phyloP scores from a whole-genome alignment of 1,140 invertebrate species.

The Drosophila ficusphila region DNA sequence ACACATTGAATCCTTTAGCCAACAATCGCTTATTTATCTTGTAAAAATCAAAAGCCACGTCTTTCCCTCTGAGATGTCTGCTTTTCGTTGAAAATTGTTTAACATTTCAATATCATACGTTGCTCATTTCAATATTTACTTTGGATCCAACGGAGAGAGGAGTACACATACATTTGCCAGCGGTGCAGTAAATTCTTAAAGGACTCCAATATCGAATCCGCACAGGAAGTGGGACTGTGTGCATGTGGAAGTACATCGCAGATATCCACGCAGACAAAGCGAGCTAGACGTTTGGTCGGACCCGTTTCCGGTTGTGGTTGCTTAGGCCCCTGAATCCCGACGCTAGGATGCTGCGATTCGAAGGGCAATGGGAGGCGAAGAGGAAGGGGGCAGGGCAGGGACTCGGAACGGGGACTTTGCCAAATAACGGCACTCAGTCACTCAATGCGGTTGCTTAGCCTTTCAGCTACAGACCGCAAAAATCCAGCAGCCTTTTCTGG shows the following conservation, averaged over 20 bases:
- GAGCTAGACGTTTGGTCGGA: slow-evolving; percentile 41
- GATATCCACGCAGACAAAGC: slow-evolving; percentile 40
- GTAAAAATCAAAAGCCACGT: neutral
- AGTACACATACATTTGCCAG: slow-evolving; percentile 4
- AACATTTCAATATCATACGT: neutral
- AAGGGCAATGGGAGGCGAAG: neutral
- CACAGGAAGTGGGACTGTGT: slow-evolving; percentile 18
- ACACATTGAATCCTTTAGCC: too few species aligned
- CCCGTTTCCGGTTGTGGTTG: slow-evolving; percentile 61
- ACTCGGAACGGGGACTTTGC: slow-evolving; percentile 5
- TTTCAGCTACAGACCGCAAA: slow-evolving; percentile 64
- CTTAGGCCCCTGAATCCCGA: slow-evolving; percentile 37
- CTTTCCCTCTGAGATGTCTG: neutral
- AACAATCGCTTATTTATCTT: neutral
- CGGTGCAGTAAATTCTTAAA: slow-evolving; percentile 41
- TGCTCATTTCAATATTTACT: slow-evolving; percentile 27
- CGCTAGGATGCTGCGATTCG: slow-evolving; percentile 6
- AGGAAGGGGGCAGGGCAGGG: too few species aligned
- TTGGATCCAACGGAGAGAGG: neutral
- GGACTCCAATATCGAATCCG: slow-evolving; percentile 27
- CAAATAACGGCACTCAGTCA: slow-evolving; percentile 51
- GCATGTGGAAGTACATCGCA: slow-evolving; percentile 6
- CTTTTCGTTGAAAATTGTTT: neutral
- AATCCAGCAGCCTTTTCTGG: slow-evolving; percentile 69
- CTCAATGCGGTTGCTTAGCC: slow-evolving; percentile 59